Percentiles rank a stretch among this genome's conserved stretches.
phyloP scores from a whole-genome alignment of 2,888 invertebrate species.

The Hydriomena furcata region DNA sequence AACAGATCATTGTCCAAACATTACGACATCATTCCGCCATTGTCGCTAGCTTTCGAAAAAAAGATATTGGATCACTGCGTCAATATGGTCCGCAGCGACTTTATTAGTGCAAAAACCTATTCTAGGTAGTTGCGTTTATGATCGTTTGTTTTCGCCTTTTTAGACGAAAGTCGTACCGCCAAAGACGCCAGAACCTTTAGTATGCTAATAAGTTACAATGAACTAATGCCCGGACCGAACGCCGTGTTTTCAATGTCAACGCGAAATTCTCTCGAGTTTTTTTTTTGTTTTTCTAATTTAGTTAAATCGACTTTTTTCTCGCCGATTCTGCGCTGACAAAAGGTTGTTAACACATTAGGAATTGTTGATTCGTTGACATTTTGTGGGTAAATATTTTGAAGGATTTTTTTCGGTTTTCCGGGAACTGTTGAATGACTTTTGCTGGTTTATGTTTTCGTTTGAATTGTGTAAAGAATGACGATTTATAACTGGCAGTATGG shows the following conservation, averaged over 20 bases:
- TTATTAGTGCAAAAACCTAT: conserved; percentile 76
- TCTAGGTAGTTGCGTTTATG: conserved; percentile 64
- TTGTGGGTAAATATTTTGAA: conserved; percentile 44
- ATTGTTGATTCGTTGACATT: conserved; percentile 26
- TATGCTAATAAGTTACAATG: conserved; percentile 78
- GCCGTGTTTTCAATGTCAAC: conserved; percentile 64
- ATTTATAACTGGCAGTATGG: conserved; percentile 1
- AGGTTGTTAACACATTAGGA: conserved; percentile 39
- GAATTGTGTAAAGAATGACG: conserved; percentile 6
- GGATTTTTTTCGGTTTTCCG: conserved; percentile 35
- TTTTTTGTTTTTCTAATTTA: conserved; percentile 48
- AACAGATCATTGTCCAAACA: conserved; percentile 65
- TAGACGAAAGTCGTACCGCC: conserved; percentile 69
- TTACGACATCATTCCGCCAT: conserved; percentile 66
- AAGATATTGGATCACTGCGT: conserved; percentile 57
- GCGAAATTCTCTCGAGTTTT: conserved; percentile 52
- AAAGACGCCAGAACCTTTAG: conserved; percentile 65
- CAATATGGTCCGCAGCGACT: conserved; percentile 53
- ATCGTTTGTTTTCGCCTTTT: conserved; percentile 62
- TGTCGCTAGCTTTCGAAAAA: conserved; percentile 47
- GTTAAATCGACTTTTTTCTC: conserved; percentile 39
- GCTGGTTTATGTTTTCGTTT: conserved; percentile 9
- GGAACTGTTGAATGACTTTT: conserved; percentile 34
- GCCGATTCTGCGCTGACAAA: conserved; percentile 47
- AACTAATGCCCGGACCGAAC: conserved; percentile 62